A percentile compares a stretch with the other conserved stretches of the same genome.
Conservation (phyloP, 2,113 vertebrate species). For the Percina caprodes region DNA sequence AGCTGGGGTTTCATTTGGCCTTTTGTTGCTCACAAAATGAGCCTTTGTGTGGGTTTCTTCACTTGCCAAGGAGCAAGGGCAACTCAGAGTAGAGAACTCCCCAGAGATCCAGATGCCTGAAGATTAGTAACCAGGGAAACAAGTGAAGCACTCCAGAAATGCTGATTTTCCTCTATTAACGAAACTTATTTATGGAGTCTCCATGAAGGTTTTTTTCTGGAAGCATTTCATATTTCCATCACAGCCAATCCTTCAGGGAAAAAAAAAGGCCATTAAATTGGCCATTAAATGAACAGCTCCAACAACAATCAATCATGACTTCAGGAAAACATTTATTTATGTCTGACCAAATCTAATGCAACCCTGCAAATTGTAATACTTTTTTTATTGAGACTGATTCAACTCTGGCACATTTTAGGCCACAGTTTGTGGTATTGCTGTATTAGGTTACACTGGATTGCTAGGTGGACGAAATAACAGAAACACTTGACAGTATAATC, state of each 20-base stretch:
- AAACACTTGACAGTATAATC: neutral
- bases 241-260: conserved; percentile 5
- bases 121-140: conserved; percentile 88
- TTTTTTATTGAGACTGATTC: neutral
- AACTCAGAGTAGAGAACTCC: conserved; percentile 80
- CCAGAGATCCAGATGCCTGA: conserved; percentile 83
- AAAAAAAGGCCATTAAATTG: neutral
- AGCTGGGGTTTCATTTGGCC: conserved; percentile 85
- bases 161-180: conserved; percentile 53
- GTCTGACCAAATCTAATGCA: neutral
- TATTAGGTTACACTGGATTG: neutral
- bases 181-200: conserved; percentile 51
- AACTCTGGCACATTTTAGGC: neutral
- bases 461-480: neutral
- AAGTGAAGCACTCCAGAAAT: conserved; percentile 76
- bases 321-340: conserved; percentile 4
- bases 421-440: neutral
- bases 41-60: conserved; percentile 84
- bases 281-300: neutral
- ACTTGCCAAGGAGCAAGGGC: conserved; percentile 79
- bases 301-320: neutral
- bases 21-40: conserved; percentile 86
- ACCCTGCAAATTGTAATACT: neutral
- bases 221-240: conserved; percentile 49
- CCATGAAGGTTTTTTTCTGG: conserved; percentile 25